A percentile compares a stretch with the other conserved stretches of the same genome.
Conservation (phyloP, 1,140 invertebrate genomes). For the Drosophila baimaii region DNA sequence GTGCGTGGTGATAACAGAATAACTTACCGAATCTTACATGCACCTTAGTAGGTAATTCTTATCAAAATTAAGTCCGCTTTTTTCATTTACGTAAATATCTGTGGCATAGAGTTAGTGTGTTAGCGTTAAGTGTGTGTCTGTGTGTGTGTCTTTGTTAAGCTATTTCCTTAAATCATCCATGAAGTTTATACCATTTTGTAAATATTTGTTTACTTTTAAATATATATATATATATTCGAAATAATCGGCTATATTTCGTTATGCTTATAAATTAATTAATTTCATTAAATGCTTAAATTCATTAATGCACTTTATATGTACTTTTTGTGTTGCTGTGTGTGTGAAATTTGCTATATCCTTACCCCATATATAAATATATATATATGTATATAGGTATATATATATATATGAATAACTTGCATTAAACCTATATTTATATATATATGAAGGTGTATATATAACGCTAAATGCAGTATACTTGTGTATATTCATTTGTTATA, state of each 20-base stretch:
- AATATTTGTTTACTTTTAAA: slow-evolving; percentile 42
- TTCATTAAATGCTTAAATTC: slow-evolving; percentile 82
- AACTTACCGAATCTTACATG: slow-evolving; percentile 34
- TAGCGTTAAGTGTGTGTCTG: slow-evolving; percentile 19
- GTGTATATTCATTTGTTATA: slow-evolving; percentile 69
- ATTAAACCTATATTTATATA: slow-evolving; percentile 45
- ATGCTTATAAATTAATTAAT: slow-evolving; percentile 81
- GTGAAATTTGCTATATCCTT: slow-evolving; percentile 75
- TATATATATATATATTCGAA: slow-evolving; percentile 54
- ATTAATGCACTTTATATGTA: slow-evolving; percentile 83
- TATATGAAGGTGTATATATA: slow-evolving; percentile 54
- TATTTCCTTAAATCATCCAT: slow-evolving; percentile 24
- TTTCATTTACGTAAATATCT: slow-evolving; percentile 40
- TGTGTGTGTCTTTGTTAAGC: too few species aligned
- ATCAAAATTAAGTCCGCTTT: slow-evolving; percentile 36
- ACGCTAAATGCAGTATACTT: slow-evolving; percentile 80
- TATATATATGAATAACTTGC: slow-evolving; percentile 53
- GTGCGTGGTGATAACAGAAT: slow-evolving; percentile 33
- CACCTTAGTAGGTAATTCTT: slow-evolving; percentile 33
- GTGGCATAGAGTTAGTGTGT: slow-evolving; percentile 24
- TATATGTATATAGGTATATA: slow-evolving; percentile 48
- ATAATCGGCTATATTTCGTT: slow-evolving; percentile 45
- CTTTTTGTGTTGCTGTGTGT: slow-evolving; percentile 81
- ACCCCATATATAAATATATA: slow-evolving; percentile 59
- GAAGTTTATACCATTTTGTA: slow-evolving; percentile 44